Percentiles rank a stretch among this genome's conserved stretches.
Evolutionary conservation across 2,888 invertebrate genomes (phyloP).

Genomic region (Troilus luridus): DNA sequence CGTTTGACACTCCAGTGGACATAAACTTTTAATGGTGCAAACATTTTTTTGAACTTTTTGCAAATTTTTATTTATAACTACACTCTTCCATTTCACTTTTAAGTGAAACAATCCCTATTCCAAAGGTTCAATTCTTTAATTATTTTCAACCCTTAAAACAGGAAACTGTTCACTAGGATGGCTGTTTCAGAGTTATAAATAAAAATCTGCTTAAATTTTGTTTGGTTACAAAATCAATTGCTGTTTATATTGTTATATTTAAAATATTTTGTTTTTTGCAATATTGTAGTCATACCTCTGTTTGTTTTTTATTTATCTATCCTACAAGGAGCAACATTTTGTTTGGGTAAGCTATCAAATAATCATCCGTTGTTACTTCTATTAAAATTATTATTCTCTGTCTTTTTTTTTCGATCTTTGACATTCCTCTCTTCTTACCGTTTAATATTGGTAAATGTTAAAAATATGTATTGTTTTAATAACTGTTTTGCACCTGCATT

Average conservation of each 20-base stretch:
- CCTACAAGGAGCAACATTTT: slow-evolving; percentile 65
- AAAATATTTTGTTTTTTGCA: not conserved
- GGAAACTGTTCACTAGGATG: too few species aligned
- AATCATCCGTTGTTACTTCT: not conserved
- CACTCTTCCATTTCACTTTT: too few species aligned
- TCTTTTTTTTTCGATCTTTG: not conserved
- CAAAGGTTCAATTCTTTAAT: too few species aligned
- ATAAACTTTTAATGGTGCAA: too few species aligned
- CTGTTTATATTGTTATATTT: not conserved
- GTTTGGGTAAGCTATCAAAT: slow-evolving; percentile 65
- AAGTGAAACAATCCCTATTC: too few species aligned
- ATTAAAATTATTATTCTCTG: not conserved
- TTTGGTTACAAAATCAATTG: not conserved
- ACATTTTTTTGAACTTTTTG: too few species aligned
- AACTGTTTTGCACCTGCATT: not conserved
- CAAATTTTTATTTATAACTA: too few species aligned
- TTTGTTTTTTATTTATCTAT: slow-evolving; percentile 52
- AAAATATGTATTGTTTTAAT: not conserved
- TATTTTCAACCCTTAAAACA: too few species aligned
- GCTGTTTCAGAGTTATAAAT: too few species aligned
- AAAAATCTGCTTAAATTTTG: not conserved
- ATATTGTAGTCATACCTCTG: slow-evolving; percentile 27
- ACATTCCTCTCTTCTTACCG: not conserved
- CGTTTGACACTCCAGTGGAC: too few species aligned
- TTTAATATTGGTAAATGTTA: not conserved